Conservation (phyloP, 2,113 vertebrate genomes). For the Aspidoscelis tigris region DNA sequence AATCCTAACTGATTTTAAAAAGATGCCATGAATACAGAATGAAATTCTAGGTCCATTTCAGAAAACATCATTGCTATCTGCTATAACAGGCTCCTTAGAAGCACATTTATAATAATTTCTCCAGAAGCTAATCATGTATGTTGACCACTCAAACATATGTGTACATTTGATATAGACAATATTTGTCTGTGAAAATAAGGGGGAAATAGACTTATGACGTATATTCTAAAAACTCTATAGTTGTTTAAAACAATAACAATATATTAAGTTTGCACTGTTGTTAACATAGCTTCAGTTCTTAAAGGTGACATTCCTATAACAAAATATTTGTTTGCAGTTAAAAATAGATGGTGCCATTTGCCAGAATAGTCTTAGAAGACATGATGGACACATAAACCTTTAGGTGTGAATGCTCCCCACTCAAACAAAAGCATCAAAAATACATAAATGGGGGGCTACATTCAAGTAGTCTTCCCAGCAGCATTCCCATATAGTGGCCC, state of each 20-base stretch:
- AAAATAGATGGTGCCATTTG: too few relatives aligned
- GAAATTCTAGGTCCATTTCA: neutral
- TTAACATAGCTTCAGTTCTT: too few relatives aligned
- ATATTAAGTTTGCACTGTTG: neutral
- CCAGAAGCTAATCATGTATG: rapidly evolving
- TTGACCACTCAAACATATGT: neutral
- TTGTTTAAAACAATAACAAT: neutral
- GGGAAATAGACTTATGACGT: rapidly evolving
- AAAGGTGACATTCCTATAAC: neutral
- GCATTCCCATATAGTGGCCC: too few relatives aligned
- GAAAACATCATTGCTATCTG: neutral
- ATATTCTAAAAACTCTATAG: neutral
- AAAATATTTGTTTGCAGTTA: neutral
- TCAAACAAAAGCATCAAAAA: too few relatives aligned
- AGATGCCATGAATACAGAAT: constrained; percentile 4
- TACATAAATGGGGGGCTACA: too few relatives aligned
- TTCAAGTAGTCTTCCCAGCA: too few relatives aligned
- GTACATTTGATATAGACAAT: too few relatives aligned
- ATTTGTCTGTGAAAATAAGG: neutral
- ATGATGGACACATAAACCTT: too few relatives aligned
- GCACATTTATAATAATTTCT: neutral
- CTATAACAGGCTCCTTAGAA: neutral
- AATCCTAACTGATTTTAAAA: neutral
- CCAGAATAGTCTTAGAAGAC: too few relatives aligned
- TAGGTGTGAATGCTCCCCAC: too few relatives aligned